These are phyloP conservation scores for Puntigrus tetrazona DNA, from an alignment of 2,113 vertebrate genomes.

Conservation along the genomic window DNA sequence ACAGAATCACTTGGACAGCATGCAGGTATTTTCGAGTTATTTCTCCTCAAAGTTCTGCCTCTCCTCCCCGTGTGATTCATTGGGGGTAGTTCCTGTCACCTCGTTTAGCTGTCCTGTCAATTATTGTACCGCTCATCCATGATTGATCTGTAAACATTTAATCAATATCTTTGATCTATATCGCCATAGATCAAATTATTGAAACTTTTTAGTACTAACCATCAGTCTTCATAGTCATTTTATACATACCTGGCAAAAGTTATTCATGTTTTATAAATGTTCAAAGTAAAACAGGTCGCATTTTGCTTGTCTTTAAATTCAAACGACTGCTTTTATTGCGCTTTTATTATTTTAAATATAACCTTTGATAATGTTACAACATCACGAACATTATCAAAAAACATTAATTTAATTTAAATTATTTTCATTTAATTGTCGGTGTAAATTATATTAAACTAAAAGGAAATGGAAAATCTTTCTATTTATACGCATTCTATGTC, in stretches of 20 bases:
- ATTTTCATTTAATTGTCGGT: too few species aligned
- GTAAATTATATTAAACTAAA: too few species aligned
- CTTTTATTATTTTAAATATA: not conserved
- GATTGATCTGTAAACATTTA: slow-evolving; percentile 18
- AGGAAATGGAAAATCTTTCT: too few species aligned
- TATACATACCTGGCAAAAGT: not conserved
- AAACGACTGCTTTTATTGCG: not conserved
- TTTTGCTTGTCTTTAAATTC: not conserved
- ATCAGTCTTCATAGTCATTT: not conserved
- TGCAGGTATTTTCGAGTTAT: slow-evolving; percentile 91
- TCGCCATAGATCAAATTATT: slow-evolving; percentile 25
- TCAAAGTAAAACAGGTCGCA: not conserved
- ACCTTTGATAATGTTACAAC: too few species aligned
- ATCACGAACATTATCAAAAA: too few species aligned
- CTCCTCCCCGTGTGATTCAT: slow-evolving; percentile 3
- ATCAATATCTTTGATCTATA: slow-evolving; percentile 32
- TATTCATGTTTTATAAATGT: slow-evolving; percentile 10
- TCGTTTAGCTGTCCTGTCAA: slow-evolving; percentile 34
- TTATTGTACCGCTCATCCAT: slow-evolving; percentile 5
- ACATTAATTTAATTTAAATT: too few species aligned
- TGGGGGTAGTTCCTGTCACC: slow-evolving; percentile 23
- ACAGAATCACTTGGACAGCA: slow-evolving; percentile 98
- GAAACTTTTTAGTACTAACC: not conserved
- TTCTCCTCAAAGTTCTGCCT: slow-evolving; percentile 60
- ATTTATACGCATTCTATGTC: too few species aligned